Base-by-base conservation (phyloP, 1,140 invertebrate genomes). In the Penaeus japonicus region DNA sequence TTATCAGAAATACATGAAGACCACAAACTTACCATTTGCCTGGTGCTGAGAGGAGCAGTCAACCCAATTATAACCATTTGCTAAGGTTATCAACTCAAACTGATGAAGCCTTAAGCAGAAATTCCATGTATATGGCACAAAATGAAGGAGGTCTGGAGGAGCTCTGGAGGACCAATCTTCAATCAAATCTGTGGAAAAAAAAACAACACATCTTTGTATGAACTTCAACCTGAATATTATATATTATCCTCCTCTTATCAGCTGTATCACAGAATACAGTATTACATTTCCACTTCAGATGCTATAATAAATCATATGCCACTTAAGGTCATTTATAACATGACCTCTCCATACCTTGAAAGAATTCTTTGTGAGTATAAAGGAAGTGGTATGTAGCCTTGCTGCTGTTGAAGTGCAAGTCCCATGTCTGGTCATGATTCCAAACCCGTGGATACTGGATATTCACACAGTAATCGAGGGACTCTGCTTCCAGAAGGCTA, bases 11-110 rank as follows among this genome's bases (percentile, higher is more conserved):
- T 47, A 7, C 10, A 15, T 47, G 47, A 7, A 47, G 10, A 47
- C 4, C 10, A 1, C 47, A 27, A 32, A 83, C 91, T 92, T 92
- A 95, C 95, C 92, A 93, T 99, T 99, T 94, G 99, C 98, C 93
- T 98, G 97, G 92, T 97, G 96, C 73, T 97, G 96, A 62, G 97
- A 97, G 75, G 97, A 98, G 91, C 98, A 99, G 93, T 99, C 98
- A 90, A 99, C 97, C 99, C 98, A 99, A 93, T 99, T 99, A 92
- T 97, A 97, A 92, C 99, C 97, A 93, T 99, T 99, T 89, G 97
- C 96, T 15, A 98, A 92, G 70, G 97, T 97, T 0, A 99, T 95
- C 3, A 99, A 93, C 93, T 99, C 98, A 93, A 99, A 99, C 92
- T 99, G 97, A 92, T 99, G 98, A 10, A 99, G 93, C 0, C 97